phyloP scores from a whole-genome alignment of 2,797 vertebrate species.

The Phalloptychus januarius region DNA sequence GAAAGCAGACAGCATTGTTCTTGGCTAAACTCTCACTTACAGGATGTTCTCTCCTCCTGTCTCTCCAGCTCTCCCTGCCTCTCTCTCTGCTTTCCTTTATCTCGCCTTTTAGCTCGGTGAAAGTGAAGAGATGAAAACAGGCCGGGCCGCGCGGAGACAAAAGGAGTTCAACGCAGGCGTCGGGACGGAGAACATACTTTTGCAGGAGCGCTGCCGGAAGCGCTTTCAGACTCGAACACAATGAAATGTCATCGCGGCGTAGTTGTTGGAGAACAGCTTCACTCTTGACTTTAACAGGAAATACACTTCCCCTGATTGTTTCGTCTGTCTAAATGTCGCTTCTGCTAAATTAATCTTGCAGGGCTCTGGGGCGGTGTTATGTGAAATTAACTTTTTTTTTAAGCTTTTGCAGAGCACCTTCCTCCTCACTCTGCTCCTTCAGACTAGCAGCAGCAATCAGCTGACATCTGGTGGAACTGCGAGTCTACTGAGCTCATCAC shows the following conservation, averaged over 20 bases:
- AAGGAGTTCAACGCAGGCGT: conserved; percentile 34
- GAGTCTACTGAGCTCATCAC: no score
- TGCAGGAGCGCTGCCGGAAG: conserved; percentile 11
- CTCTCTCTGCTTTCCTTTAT: conserved; percentile 36
- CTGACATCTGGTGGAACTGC: no score
- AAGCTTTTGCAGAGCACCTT: no score
- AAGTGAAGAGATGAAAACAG: conserved; percentile 47
- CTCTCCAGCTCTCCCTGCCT: conserved; percentile 12
- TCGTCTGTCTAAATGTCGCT: neutral
- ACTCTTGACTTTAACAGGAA: conserved; percentile 1
- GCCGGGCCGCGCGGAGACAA: conserved; percentile 38
- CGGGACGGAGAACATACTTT: conserved; percentile 20
- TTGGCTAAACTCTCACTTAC: conserved; percentile 59
- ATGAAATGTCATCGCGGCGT: conserved; percentile 19
- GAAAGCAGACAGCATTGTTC: conserved; percentile 65
- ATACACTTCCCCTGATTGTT: neutral
- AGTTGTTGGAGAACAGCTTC: conserved; percentile 13
- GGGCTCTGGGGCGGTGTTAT: neutral
- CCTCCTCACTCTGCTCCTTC: no score
- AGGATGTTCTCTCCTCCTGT: conserved; percentile 56
- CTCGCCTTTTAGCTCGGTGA: conserved; percentile 27
- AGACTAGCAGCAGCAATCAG: no score
- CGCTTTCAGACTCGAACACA: conserved; percentile 11
- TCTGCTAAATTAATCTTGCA: neutral
- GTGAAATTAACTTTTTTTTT: no score